Evolutionary conservation across 2,888 invertebrate species (phyloP).

Genomic region (Sialis lutaria): DNA sequence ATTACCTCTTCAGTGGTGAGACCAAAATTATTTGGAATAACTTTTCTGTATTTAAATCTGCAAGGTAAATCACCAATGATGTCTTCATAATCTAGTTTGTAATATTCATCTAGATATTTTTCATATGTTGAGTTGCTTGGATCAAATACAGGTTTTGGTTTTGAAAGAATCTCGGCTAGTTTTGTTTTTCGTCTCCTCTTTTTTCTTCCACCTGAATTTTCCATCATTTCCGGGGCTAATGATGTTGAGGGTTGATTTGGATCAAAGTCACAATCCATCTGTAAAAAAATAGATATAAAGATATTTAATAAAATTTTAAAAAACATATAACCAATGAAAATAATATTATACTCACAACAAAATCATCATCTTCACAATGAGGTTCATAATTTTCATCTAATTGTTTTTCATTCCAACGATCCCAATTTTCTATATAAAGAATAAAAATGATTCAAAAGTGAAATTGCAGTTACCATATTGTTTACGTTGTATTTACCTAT

Average conservation of each 20-base stretch:
- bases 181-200: slow-evolving; percentile 50
- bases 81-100: slow-evolving; percentile 89
- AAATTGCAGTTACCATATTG: background rate
- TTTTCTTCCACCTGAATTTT: slow-evolving; percentile 35
- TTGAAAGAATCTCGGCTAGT: slow-evolving; percentile 51
- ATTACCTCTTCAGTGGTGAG: slow-evolving; percentile 74
- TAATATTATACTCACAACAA: slow-evolving; percentile 37
- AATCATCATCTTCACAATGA: slow-evolving; percentile 67
- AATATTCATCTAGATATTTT: slow-evolving; percentile 88
- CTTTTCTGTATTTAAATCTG: slow-evolving; percentile 82
- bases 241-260: slow-evolving; percentile 12
- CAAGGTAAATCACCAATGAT: slow-evolving; percentile 83
- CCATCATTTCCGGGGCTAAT: slow-evolving; percentile 26
- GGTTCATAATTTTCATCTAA: slow-evolving; percentile 22
- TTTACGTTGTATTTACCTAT: slow-evolving; percentile 24
- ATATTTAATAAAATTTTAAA: slow-evolving; percentile 5
- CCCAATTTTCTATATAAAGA: slow-evolving; percentile 43
- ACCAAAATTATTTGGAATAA: slow-evolving; percentile 81
- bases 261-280: slow-evolving; percentile 85
- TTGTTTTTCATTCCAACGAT: slow-evolving; percentile 35
- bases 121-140: slow-evolving; percentile 62
- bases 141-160: slow-evolving; percentile 71
- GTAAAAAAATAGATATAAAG: slow-evolving; percentile 11
- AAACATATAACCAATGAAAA: background rate
- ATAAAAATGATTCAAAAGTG: background rate